Conservation (phyloP, 2,797 vertebrate species). For the Austrolebias charrua region DNA sequence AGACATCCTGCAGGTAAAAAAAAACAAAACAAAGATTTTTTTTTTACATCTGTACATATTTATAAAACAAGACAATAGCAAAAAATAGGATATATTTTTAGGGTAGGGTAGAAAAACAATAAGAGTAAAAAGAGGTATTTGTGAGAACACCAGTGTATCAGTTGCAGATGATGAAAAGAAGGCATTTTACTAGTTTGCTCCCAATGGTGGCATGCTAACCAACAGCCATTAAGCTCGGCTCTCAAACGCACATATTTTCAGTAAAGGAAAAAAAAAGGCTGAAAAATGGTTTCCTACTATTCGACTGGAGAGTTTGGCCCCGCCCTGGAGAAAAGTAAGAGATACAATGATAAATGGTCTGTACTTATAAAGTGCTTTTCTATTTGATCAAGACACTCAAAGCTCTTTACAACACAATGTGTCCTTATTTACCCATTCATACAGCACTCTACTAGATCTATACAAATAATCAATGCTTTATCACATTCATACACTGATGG, state of each 20-base stretch:
- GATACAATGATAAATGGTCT: conserved; percentile 32
- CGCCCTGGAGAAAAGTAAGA: conserved; percentile 72
- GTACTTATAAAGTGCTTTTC: no score
- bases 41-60: conserved; percentile 14
- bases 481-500: no score
- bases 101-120: conserved; percentile 3
- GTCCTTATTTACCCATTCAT: no score
- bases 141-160: neutral
- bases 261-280: conserved; percentile 77
- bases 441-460: no score
- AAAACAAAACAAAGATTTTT: neutral
- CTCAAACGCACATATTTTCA: conserved; percentile 55
- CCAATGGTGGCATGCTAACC: conserved; percentile 38
- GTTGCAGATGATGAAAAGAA: conserved; percentile 15
- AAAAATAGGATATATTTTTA: conserved; percentile 4
- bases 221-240: conserved; percentile 3
- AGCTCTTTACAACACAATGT: no score
- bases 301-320: conserved; percentile 88
- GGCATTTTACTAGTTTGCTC: conserved; percentile 35
- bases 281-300: conserved; percentile 91
- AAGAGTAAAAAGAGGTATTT: neutral
- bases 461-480: no score
- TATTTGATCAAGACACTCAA: no score
- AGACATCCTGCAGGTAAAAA: conserved; percentile 38
- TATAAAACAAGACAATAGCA: conserved; percentile 6